Evolutionary conservation across 1,140 invertebrate species (phyloP), one percentile per base, ranked within the genome.

Genomic region (Drosophila asahinai): DNA sequence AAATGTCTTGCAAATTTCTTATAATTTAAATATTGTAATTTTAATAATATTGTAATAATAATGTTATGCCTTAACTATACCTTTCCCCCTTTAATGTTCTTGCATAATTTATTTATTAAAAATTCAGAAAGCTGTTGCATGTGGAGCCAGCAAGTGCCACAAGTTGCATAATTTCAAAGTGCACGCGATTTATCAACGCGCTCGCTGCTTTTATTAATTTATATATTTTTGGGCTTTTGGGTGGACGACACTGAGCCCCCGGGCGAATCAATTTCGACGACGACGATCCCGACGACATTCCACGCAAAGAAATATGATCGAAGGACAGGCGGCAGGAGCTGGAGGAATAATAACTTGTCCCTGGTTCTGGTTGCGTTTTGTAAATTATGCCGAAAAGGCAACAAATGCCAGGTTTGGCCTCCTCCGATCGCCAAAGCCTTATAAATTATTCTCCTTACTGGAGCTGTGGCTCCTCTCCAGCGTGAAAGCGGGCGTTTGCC

Each of bases 401-500:
- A 42, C 47, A 79, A 61, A 43, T 58, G 58, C 47, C 59, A 59
- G 60, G 60, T 40, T 59, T 63, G 43, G 36, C 36, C 54, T 57
- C 54, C 71, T 58, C 68, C 36, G n/a, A 61, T n/a, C 55, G 36
- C 40, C 43, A 66, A 78, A 64, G 60, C 57, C 67, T 77, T 68
- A 64, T 86, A 86, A 86, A 86, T 86, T 86, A 86, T 87, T 81
- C 76, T 12, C n/a, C 33, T 36, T 3, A 12, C 17, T 19, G 30
- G 1, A 19, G 17, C 17, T 52, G 71, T 51, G 51, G 51, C 66
- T 55, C 19, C 36, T 40, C 19, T 25, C 36, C 54, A 77, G 83
- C 83, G 83, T 87, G 83, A 86, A 86, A 87, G 76, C 83, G 71
- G 80, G 83, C 83, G 83, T 86, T 76, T 65, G 80, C 76, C 71